Percentiles rank a stretch among this genome's conserved stretches.
These are phyloP conservation scores for Encarsia formosa DNA, from an alignment of 2,888 invertebrate genomes.

Conservation along the genomic window DNA sequence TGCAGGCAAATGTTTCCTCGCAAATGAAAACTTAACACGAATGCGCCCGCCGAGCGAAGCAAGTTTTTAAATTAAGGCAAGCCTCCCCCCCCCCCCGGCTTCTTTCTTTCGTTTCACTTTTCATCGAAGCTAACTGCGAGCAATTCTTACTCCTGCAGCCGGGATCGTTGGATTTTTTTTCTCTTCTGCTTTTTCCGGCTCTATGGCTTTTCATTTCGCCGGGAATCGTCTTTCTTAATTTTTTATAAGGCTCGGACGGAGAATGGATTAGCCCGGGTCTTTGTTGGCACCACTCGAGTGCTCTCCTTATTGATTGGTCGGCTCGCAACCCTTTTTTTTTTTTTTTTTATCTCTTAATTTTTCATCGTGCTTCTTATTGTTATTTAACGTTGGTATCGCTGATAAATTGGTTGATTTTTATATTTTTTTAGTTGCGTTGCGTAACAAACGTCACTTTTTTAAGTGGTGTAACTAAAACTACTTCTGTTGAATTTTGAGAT, in stretches of 20 bases:
- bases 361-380: neutral
- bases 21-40: slow-evolving; percentile 44
- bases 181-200: too few species aligned
- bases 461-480: too few species aligned
- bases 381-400: too few species aligned
- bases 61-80: slow-evolving; percentile 39
- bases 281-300: neutral
- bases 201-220: slow-evolving; percentile 15
- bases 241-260: neutral
- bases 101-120: slow-evolving; percentile 17
- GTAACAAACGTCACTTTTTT: too few species aligned
- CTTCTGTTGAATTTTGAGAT: too few species aligned
- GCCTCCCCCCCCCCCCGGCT: neutral
- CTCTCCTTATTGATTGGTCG: too few species aligned
- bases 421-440: too few species aligned
- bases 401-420: too few species aligned
- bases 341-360: neutral
- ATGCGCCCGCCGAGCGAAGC: slow-evolving; percentile 27
- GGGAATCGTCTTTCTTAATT: slow-evolving; percentile 10
- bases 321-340: neutral
- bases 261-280: neutral
- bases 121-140: slow-evolving; percentile 22
- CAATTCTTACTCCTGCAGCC: slow-evolving; percentile 4
- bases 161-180: slow-evolving; percentile 8
- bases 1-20: too few species aligned